A percentile compares a stretch with the other conserved stretches of the same genome.
Evolutionary conservation across 2,113 vertebrate species (phyloP).

Genomic region (Phyllopteryx taeniolatus): DNA sequence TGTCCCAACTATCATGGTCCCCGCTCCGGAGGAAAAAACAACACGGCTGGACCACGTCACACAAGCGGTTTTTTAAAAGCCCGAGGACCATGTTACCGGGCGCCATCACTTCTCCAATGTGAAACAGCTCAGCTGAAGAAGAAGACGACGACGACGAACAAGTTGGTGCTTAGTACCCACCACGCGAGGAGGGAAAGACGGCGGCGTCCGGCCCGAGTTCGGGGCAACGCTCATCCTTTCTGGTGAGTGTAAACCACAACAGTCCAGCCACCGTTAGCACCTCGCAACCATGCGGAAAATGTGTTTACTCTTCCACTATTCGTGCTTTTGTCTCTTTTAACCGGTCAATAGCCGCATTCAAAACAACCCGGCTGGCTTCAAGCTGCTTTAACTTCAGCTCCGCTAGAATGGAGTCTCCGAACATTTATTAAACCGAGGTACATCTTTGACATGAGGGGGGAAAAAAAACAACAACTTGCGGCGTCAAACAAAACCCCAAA

Average conservation of each 20-base stretch:
- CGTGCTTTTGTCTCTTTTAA: constrained; percentile 25
- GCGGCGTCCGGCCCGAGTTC: constrained; percentile 69
- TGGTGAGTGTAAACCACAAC: constrained; percentile 51
- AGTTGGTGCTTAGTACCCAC: constrained; percentile 16
- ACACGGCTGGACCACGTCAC: constrained; percentile 11
- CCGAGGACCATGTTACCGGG: constrained; percentile 27
- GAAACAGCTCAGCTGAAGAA: constrained; percentile 34
- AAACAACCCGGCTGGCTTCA: not conserved
- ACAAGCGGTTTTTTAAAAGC: constrained; percentile 37
- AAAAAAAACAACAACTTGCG: too few relatives aligned
- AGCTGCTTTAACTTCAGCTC: not conserved
- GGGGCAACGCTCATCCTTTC: constrained; percentile 64
- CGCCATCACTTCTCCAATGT: constrained; percentile 29
- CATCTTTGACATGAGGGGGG: too few relatives aligned
- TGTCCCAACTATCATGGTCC: constrained; percentile 30
- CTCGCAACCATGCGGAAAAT: constrained; percentile 26
- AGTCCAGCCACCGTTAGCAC: not conserved
- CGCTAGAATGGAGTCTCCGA: too few relatives aligned
- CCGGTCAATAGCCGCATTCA: constrained; percentile 16
- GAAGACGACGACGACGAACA: constrained; percentile 50
- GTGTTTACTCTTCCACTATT: constrained; percentile 43
- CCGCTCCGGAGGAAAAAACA: constrained; percentile 7
- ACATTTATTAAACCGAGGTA: too few relatives aligned
- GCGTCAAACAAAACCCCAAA: too few relatives aligned
- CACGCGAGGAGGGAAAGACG: constrained; percentile 55